These are phyloP conservation scores for Choloepus hoffmanni DNA, from an alignment of 2,113 vertebrate genomes.

Conservation along the genomic window DNA sequence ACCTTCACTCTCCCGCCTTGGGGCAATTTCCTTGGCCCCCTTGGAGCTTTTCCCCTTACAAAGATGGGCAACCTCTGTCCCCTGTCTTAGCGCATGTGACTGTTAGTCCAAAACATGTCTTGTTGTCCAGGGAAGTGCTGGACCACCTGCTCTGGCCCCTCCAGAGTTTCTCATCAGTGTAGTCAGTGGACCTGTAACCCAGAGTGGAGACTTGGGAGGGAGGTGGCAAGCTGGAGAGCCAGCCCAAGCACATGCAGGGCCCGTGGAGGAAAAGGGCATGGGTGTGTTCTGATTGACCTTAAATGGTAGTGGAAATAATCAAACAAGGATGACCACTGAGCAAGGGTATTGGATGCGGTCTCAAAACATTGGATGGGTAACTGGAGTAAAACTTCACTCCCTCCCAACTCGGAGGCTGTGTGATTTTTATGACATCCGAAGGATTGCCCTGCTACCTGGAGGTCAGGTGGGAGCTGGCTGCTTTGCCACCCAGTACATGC, in stretches of 20 bases:
- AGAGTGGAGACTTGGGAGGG: neutral
- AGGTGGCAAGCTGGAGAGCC: neutral
- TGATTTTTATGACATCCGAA: neutral
- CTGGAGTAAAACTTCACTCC: neutral
- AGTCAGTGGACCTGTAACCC: rapidly evolving
- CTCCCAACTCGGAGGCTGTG: neutral
- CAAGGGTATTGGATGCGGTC: neutral
- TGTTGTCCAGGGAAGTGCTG: neutral
- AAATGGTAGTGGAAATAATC: neutral
- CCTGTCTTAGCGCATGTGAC: neutral
- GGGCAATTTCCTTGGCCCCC: neutral
- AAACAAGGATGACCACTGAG: neutral
- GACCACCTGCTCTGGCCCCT: too few species aligned
- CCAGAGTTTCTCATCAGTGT: neutral
- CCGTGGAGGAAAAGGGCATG: neutral
- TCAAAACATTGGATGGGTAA: neutral
- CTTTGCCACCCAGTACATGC: rapidly evolving
- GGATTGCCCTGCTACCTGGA: neutral
- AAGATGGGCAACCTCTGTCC: neutral
- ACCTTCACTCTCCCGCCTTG: neutral
- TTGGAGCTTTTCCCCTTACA: neutral
- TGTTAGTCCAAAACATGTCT: neutral
- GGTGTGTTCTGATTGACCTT: neutral
- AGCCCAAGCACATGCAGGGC: neutral
- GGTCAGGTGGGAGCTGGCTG: too few species aligned